Percentiles rank a stretch among this genome's conserved stretches.
Evolutionary conservation across 2,888 invertebrate genomes (phyloP).

Genomic region (Yponomeuta plumbellus): DNA sequence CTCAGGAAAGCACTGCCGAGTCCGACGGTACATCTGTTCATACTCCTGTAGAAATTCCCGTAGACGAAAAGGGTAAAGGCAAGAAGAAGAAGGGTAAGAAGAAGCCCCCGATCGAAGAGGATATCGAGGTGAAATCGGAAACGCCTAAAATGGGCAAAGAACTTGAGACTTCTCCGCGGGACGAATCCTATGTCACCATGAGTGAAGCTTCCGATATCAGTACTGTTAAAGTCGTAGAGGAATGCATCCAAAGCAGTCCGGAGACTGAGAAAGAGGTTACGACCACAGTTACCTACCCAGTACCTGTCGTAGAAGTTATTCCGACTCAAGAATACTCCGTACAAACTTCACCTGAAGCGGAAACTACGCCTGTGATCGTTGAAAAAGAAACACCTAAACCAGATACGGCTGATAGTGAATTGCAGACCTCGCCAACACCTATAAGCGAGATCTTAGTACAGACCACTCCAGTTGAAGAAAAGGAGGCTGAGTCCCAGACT

Average conservation of each 20-base stretch:
- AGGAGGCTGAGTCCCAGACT: conserved; percentile 61
- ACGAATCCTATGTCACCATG: conserved; percentile 77
- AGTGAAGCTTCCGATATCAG: conserved; percentile 76
- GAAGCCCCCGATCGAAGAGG: conserved; percentile 49
- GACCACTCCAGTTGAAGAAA: conserved; percentile 75
- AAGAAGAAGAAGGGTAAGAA: conserved; percentile 70
- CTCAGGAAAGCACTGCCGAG: conserved; percentile 55
- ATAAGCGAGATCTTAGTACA: conserved; percentile 75
- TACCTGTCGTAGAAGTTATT: conserved; percentile 78
- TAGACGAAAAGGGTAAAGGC: conserved; percentile 36
- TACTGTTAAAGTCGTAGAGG: conserved; percentile 81
- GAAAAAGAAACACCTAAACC: conserved; percentile 39
- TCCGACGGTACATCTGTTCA: conserved; percentile 51
- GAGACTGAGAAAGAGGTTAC: conserved; percentile 64
- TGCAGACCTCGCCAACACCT: conserved; percentile 74
- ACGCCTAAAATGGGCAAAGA: conserved; percentile 69
- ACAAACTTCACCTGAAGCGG: conserved; percentile 77
- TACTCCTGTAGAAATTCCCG: conserved; percentile 40
- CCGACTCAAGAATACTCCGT: conserved; percentile 73
- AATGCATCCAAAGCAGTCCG: conserved; percentile 75
- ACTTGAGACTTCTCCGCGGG: conserved; percentile 70
- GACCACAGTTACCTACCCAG: conserved; percentile 73
- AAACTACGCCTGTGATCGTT: conserved; percentile 22
- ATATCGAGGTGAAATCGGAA: conserved; percentile 43
- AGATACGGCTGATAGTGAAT: conserved; percentile 53